A percentile compares a stretch with the other conserved stretches of the same genome.
Conservation (phyloP, 2,888 invertebrate genomes). For the Heteromurus nitidus region DNA sequence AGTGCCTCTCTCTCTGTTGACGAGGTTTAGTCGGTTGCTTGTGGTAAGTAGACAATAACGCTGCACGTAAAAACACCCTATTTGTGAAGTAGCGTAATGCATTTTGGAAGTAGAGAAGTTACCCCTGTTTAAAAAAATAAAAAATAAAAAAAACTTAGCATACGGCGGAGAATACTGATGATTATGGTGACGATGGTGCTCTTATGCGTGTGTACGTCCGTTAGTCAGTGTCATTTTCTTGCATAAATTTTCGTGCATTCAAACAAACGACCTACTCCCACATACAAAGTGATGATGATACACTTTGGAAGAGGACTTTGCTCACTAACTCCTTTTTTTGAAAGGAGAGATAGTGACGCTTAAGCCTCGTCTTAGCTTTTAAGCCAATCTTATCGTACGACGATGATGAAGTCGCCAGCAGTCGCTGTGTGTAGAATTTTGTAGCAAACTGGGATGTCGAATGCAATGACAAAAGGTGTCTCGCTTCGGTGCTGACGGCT, state of each 20-base stretch:
- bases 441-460: not conserved
- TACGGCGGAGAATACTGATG: constrained; percentile 4
- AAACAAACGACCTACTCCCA: constrained; percentile 44
- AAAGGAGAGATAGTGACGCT: not conserved
- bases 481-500: constrained; percentile 50
- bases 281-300: not conserved
- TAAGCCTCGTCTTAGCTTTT: too few relatives aligned
- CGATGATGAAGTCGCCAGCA: too few relatives aligned
- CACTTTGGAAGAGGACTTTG: not conserved
- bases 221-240: constrained; percentile 32
- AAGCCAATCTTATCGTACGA: not conserved
- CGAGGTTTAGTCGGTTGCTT: not conserved
- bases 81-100: not conserved
- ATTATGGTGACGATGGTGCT: not conserved
- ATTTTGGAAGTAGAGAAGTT: constrained; percentile 44
- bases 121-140: constrained; percentile 7
- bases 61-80: constrained; percentile 23
- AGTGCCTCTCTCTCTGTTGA: not conserved
- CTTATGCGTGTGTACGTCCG: constrained; percentile 5
- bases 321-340: too few relatives aligned
- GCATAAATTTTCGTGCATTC: constrained; percentile 32
- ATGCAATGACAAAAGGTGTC: constrained; percentile 30
- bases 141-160: not conserved
- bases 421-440: too few relatives aligned
- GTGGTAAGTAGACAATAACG: constrained; percentile 38